A percentile compares a stretch with the other conserved stretches of the same genome.
These are phyloP conservation scores for Proterorhinus semilunaris DNA, from an alignment of 2,113 vertebrate genomes.

Conservation along the genomic window DNA sequence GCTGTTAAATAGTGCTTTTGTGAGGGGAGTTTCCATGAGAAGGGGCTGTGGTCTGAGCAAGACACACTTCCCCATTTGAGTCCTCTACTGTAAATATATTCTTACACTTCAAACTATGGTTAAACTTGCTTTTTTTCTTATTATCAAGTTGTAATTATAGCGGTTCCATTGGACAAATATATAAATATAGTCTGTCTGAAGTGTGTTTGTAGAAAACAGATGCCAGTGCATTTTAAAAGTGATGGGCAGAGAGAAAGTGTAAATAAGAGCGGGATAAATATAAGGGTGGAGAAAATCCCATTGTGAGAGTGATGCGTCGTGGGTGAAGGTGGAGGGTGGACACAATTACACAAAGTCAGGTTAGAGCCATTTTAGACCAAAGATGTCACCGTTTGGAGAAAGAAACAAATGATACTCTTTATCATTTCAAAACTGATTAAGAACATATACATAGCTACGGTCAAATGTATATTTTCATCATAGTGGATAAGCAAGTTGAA, in stretches of 20 bases:
- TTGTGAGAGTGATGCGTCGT: constrained; percentile 35
- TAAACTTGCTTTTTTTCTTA: constrained; percentile 11
- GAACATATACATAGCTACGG: too few relatives aligned
- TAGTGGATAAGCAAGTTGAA: too few relatives aligned
- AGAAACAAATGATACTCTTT: neutral
- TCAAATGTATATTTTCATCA: too few relatives aligned
- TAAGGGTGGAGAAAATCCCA: constrained; percentile 59
- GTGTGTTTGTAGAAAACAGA: constrained; percentile 41
- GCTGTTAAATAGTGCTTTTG: constrained; percentile 52
- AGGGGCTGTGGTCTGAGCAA: constrained; percentile 48
- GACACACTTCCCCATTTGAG: constrained; percentile 29
- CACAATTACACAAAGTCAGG: neutral
- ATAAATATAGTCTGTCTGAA: constrained; percentile 27
- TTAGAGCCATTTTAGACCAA: neutral
- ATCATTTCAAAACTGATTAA: neutral
- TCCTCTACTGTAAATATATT: constrained; percentile 9
- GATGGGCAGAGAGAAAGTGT: constrained; percentile 52
- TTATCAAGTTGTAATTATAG: constrained; percentile 13
- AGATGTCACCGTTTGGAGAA: neutral
- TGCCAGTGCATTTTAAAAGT: constrained; percentile 34
- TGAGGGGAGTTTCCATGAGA: constrained; percentile 65
- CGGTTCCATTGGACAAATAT: constrained; percentile 24
- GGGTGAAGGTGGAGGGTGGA: constrained; percentile 17
- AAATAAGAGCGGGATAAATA: constrained; percentile 54
- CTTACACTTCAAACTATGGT: neutral